A percentile compares a stretch with the other conserved stretches of the same genome.
phyloP scores from a whole-genome alignment of 2,113 vertebrate genomes.

The Takifugu bimaculatus region DNA sequence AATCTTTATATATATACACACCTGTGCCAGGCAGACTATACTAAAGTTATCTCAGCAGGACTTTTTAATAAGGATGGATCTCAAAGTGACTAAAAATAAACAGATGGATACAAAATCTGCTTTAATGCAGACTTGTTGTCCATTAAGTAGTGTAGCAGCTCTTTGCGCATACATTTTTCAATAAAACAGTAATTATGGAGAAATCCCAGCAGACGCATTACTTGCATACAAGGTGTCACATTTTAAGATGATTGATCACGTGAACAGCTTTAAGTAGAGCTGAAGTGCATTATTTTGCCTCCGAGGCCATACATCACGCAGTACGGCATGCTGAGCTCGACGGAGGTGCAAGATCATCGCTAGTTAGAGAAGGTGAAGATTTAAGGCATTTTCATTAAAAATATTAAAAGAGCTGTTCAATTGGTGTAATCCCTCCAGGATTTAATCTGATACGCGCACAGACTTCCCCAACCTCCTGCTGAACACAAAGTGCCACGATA shows the following conservation, averaged over 20 bases:
- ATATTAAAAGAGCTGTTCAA: no score
- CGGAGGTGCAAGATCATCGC: no score
- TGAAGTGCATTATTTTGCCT: slow-evolving; percentile 40
- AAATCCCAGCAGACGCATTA: slow-evolving; percentile 59
- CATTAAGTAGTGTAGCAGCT: slow-evolving; percentile 45
- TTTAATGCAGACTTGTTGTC: slow-evolving; percentile 12
- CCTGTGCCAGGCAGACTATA: no score
- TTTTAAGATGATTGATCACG: slow-evolving; percentile 57
- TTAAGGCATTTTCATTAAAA: no score
- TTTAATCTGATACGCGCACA: slow-evolving; percentile 25
- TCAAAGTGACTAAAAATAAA: not conserved
- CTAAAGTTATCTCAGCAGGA: no score
- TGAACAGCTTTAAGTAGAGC: slow-evolving; percentile 48
- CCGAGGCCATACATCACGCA: slow-evolving; percentile 17
- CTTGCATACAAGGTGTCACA: slow-evolving; percentile 34
- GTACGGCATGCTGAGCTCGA: no score
- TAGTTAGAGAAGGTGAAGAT: no score
- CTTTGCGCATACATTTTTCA: slow-evolving; percentile 59
- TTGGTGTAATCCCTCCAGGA: not conserved
- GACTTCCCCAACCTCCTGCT: slow-evolving; percentile 28
- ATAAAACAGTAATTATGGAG: slow-evolving; percentile 61
- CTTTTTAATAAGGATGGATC: no score
- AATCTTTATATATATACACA: no score
- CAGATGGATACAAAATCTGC: slow-evolving; percentile 25
- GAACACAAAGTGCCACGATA: slow-evolving; percentile 38